Base-by-base conservation (phyloP, 2,113 vertebrate species). In the Columbina picui region DNA sequence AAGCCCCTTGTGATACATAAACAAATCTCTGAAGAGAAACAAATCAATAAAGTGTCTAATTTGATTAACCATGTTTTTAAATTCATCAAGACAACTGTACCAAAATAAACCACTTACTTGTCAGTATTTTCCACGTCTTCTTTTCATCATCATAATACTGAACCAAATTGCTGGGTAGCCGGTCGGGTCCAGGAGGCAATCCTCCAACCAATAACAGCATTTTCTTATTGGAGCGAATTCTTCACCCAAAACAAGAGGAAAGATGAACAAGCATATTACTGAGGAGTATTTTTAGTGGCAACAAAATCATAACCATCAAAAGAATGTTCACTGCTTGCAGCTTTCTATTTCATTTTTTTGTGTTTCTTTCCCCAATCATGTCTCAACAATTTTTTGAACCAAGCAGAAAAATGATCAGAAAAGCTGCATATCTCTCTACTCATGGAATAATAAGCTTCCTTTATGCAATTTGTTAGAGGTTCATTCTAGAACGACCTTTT, bases 71-170 rank as follows among this genome's bases (percentile, higher is more conserved):
- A 67, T 89, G 86, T 97, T 97, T 98, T 98, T 88, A 39, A 98
- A 98, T 97, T 96, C 97, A 96, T 96, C 95, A 94, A 97, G 97
- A 97, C 93, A 98, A 95, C 90, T 97, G 87, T 93, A 95, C 73
- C 94, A 96, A 95, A 97, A 93, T 65, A 97, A 97, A 95, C 67
- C 86, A 99, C 99, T 99, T 98, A 99, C 99, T 99, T 98, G 99
- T 99, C 97, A 99, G 99, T 97, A 99, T 99, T 98, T 99, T 99
- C 99, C 99, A 99, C 4, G 99, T 99, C 98, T 99, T 99, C 98
- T 99, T 99, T 97, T 99, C 99, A 74, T 99, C 99, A 57, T 99
- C 99, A 36, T 99, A 99, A 98, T 99, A 99, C 97, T 99, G 99
- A 98, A 99, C 99, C 98, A 99, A 98, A 98, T 99, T 99, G 98